A percentile compares a stretch with the other conserved stretches of the same genome.
Evolutionary conservation across 1,140 invertebrate species (phyloP).

Genomic region (Lepeophtheirus salmonis): DNA sequence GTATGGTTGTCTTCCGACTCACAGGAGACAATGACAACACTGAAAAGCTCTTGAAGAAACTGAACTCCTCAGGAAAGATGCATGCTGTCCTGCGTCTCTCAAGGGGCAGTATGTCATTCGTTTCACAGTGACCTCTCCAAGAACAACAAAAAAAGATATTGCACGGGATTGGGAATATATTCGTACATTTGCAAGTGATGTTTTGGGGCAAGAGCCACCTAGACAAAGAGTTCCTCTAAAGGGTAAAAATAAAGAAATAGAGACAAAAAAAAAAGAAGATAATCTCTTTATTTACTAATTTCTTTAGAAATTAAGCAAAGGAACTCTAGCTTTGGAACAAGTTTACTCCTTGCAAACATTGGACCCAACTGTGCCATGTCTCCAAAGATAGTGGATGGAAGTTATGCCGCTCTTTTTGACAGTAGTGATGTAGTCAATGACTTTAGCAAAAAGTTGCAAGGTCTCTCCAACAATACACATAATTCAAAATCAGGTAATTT

Average conservation of each 20-base stretch:
- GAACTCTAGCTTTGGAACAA: slow-evolving; percentile 65
- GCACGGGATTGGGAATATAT: slow-evolving; percentile 76
- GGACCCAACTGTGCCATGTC: slow-evolving; percentile 70
- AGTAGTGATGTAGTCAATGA: slow-evolving; percentile 59
- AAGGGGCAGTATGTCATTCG: slow-evolving; percentile 49
- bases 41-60: slow-evolving; percentile 46
- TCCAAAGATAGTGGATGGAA: slow-evolving; percentile 89
- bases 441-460: slow-evolving; percentile 49
- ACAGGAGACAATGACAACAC: slow-evolving; percentile 55
- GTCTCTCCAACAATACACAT: too few species aligned
- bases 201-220: slow-evolving; percentile 28
- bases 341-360: slow-evolving; percentile 52
- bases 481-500: too few species aligned
- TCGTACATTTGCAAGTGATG: slow-evolving; percentile 47
- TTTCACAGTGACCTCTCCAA: slow-evolving; percentile 76
- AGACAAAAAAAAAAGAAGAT: neutral
- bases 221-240: slow-evolving; percentile 22
- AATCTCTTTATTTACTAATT: neutral
- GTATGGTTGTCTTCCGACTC: slow-evolving; percentile 67
- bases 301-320: slow-evolving; percentile 50
- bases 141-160: slow-evolving; percentile 41
- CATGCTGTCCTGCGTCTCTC: slow-evolving; percentile 57
- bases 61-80: slow-evolving; percentile 44
- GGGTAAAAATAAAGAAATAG: slow-evolving; percentile 17
- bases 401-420: slow-evolving; percentile 85